Conservation (phyloP, 2,888 invertebrate species). For the Caenorhabditis auriculariae region DNA sequence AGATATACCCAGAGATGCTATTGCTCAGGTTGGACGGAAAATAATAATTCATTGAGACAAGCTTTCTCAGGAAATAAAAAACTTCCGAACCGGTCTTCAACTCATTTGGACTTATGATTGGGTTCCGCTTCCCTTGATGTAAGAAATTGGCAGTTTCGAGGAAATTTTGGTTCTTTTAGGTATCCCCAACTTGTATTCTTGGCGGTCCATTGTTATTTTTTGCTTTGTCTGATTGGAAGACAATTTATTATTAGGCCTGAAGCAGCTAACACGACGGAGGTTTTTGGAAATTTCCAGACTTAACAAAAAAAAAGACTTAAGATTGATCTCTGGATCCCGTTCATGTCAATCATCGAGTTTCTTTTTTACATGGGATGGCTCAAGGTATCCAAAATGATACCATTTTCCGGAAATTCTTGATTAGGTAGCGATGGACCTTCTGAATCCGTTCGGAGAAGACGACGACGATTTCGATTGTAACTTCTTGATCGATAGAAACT, state of each 20-base stretch:
- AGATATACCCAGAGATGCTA: slow-evolving; percentile 26
- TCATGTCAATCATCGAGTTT: slow-evolving; percentile 39
- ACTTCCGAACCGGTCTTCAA: slow-evolving; percentile 33
- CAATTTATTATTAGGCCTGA: slow-evolving; percentile 36
- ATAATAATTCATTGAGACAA: too few species aligned
- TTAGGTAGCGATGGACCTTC: slow-evolving; percentile 38
- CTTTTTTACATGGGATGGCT: slow-evolving; percentile 43
- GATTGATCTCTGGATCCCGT: slow-evolving; percentile 36
- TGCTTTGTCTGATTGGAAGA: slow-evolving; percentile 48
- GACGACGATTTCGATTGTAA: slow-evolving; percentile 45
- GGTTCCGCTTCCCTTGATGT: slow-evolving; percentile 52
- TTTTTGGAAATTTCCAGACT: too few species aligned
- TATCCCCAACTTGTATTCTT: slow-evolving; percentile 56
- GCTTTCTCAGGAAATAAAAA: slow-evolving; percentile 35
- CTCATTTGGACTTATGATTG: slow-evolving; percentile 43
- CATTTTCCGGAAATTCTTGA: too few species aligned
- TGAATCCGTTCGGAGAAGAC: slow-evolving; percentile 43
- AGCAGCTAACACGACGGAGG: slow-evolving; percentile 31
- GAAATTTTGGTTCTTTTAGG: too few species aligned
- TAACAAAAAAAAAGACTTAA: neutral
- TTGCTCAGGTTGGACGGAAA: slow-evolving; percentile 32
- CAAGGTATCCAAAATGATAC: too few species aligned
- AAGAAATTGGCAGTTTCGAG: too few species aligned
- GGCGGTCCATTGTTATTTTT: slow-evolving; percentile 52
- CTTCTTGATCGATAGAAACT: slow-evolving; percentile 36